phyloP scores from a whole-genome alignment of 2,888 invertebrate genomes.

The Lasioglossum calceatum region DNA sequence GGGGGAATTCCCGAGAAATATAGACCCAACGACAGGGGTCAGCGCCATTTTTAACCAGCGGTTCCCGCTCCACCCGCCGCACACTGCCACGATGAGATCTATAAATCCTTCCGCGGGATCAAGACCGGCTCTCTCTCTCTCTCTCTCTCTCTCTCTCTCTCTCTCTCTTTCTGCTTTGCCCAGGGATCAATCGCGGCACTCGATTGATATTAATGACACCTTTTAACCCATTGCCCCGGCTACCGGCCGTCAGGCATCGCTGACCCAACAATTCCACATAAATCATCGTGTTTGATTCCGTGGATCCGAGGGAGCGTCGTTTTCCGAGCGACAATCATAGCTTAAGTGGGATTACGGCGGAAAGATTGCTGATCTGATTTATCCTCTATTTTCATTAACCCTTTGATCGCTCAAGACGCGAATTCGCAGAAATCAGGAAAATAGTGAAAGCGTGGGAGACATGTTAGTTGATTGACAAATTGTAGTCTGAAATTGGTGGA shows the following conservation, averaged over 20 bases:
- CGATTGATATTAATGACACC: conserved; percentile 75
- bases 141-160: conserved; percentile 11
- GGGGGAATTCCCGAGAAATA: conserved; percentile 73
- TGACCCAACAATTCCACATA: conserved; percentile 29
- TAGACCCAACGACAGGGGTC: conserved; percentile 76
- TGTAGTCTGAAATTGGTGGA: neutral
- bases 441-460: neutral
- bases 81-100: conserved; percentile 58
- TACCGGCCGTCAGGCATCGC: conserved; percentile 48
- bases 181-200: conserved; percentile 66
- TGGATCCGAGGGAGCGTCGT: neutral
- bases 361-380: neutral
- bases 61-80: conserved; percentile 42
- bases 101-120: conserved; percentile 71
- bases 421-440: neutral
- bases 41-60: conserved; percentile 73
- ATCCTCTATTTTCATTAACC: neutral
- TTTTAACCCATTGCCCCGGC: conserved; percentile 65
- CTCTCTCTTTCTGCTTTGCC: conserved; percentile 34
- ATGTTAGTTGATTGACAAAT: neutral
- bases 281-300: conserved; percentile 38
- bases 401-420: neutral
- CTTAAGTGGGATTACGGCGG: neutral
- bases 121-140: conserved; percentile 30
- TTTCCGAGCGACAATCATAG: neutral